These are phyloP conservation scores for Melanerpes aurifrons DNA, from an alignment of 2,113 vertebrate species.

Conservation along the genomic window DNA sequence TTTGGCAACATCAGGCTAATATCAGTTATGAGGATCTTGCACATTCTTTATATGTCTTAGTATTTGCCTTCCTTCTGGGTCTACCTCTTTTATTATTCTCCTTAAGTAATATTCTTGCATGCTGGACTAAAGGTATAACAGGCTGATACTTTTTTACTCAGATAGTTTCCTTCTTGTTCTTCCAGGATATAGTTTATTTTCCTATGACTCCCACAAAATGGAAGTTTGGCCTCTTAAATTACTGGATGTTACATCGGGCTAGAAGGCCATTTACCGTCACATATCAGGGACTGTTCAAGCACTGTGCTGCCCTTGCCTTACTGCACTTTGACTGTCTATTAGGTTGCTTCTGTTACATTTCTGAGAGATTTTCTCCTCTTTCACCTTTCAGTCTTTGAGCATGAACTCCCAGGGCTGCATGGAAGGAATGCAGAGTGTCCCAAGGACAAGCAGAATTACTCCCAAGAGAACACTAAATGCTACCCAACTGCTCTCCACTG, in stretches of 20 bases:
- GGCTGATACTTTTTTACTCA: not conserved
- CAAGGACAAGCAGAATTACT: not conserved
- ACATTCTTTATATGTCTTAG: not conserved
- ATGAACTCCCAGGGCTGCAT: slow-evolving; percentile 11
- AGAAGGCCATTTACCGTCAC: slow-evolving; percentile 9
- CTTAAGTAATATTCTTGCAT: not conserved
- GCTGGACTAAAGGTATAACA: not conserved
- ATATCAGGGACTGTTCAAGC: not conserved
- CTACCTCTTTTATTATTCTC: not conserved
- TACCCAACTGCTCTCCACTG: not conserved
- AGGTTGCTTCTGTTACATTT: slow-evolving; percentile 41
- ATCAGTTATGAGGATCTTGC: not conserved
- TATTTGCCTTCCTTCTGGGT: not conserved
- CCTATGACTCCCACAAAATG: not conserved
- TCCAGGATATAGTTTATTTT: slow-evolving; percentile 23
- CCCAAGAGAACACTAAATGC: not conserved
- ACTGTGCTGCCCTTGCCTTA: not conserved
- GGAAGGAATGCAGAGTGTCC: not conserved
- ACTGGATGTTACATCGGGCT: not conserved
- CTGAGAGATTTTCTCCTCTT: slow-evolving; percentile 49
- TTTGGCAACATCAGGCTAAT: not conserved
- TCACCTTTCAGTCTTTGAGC: slow-evolving; percentile 57
- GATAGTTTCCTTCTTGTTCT: not conserved
- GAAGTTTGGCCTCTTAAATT: slow-evolving; percentile 48
- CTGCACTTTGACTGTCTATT: slow-evolving; percentile 43